Evolutionary conservation across 2,888 invertebrate genomes (phyloP), one percentile per base, ranked within the genome.

Genomic region (Papilio elwesi): DNA sequence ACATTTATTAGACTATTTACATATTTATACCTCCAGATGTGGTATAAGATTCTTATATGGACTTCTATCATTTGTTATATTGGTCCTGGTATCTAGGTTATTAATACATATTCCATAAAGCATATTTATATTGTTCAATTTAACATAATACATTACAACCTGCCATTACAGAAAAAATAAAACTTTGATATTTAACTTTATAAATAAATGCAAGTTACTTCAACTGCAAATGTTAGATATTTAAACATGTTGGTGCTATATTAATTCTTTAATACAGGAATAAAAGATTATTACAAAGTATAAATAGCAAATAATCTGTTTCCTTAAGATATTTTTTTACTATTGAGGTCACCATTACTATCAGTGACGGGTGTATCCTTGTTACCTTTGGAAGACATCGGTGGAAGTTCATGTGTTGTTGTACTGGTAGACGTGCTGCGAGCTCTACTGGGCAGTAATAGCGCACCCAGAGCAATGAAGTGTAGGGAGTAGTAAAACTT

Each of bases 401-500:
- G 76, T 76, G 84, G 76, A 78, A 82, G 76, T 59, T 89, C 87
- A 15, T 76, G 67, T 63, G 70, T 79, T 69, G 79, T 75, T 36
- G 76, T 49, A 10, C 77, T 53, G 36, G 74, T 80, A 38, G 67
- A 49, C 53, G 80, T 73, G 3, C 71, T 74, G 70, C 75, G 82
- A 0, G 75, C 70, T 69, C 85, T 86, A 38, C 84, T 82, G 4
- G 94, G 94, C 65, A 94, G 80, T 16, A 94, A 82, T 76, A 94
- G 77, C 0, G 94, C 91, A 55, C 94, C 93, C 70, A 94, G 75
- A 0, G 94, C 94, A 49, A 94, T 88, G 76, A 94, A 92, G 76
- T 94, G 94, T 11, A 94, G 84, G 0, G 93, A 94, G 80, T 93
- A 94, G 85, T 91, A 95, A 77, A 94, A 93, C 90, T 93, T 94